These are phyloP conservation scores for Pogonophryne albipinna DNA, from an alignment of 2,797 vertebrate genomes.

Conservation along the genomic window DNA sequence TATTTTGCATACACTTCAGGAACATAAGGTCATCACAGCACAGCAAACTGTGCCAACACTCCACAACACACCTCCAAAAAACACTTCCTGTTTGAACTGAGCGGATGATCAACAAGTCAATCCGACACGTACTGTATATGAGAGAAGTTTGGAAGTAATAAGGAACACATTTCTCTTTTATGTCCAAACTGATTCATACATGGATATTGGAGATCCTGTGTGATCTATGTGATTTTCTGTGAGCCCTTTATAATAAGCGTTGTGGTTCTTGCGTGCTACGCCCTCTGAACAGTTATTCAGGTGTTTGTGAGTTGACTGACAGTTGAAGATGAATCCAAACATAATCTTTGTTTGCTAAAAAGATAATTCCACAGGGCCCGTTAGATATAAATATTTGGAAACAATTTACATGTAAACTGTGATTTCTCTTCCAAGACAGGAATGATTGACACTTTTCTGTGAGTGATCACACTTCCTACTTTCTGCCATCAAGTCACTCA, in stretches of 20 bases:
- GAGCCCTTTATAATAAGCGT: neutral
- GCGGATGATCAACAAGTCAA: neutral
- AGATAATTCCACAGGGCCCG: neutral
- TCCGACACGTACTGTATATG: too few relatives aligned
- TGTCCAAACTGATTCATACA: neutral
- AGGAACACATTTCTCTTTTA: neutral
- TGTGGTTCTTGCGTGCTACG: neutral
- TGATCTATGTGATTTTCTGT: neutral
- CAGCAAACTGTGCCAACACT: too few relatives aligned
- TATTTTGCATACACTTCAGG: too few relatives aligned
- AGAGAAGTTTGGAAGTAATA: neutral
- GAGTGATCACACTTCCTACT: neutral
- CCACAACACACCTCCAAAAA: too few relatives aligned
- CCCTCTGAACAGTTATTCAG: too few relatives aligned
- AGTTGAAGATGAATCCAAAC: neutral
- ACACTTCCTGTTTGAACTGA: too few relatives aligned
- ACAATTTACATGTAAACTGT: neutral
- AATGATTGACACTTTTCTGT: conserved; percentile 10
- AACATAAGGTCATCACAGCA: too few relatives aligned
- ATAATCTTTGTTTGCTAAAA: too few relatives aligned
- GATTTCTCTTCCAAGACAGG: conserved; percentile 1
- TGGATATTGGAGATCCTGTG: neutral
- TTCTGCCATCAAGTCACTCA: conserved; percentile 2
- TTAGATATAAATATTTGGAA: neutral
- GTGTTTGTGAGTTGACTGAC: neutral